Evolutionary conservation across 2,113 vertebrate species (phyloP).

Genomic region (Aythya baeri): DNA sequence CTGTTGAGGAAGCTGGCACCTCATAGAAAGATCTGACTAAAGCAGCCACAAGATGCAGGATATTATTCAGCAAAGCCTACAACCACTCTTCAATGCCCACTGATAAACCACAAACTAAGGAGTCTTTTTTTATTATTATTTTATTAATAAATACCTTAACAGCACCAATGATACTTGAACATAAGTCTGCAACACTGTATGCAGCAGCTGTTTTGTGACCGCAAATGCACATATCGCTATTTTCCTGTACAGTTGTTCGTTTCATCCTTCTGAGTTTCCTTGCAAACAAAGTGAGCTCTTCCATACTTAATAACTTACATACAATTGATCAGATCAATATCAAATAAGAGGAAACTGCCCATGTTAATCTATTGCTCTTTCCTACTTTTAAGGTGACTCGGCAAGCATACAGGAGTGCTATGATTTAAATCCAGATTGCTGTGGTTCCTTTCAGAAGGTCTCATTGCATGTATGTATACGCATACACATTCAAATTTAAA

Average conservation of each 20-base stretch:
- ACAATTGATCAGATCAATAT: slow-evolving; percentile 14
- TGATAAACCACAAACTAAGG: slow-evolving; percentile 9
- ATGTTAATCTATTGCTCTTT: slow-evolving; percentile 12
- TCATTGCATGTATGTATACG: background rate
- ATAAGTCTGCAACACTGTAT: slow-evolving; percentile 53
- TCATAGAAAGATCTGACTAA: no score
- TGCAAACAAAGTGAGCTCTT: slow-evolving; percentile 36
- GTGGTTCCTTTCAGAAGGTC: slow-evolving; percentile 7
- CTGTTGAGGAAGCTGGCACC: rapidly evolving
- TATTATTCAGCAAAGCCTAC: rapidly evolving
- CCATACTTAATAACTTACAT: slow-evolving; percentile 15
- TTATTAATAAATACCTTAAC: slow-evolving; percentile 84
- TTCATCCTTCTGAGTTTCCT: slow-evolving; percentile 17
- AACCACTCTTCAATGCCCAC: background rate
- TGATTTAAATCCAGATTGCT: background rate
- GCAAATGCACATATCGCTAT: background rate
- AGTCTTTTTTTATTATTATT: slow-evolving; percentile 48
- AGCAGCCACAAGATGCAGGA: background rate
- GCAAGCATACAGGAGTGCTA: slow-evolving; percentile 5
- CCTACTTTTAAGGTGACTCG: background rate
- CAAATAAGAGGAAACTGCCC: slow-evolving; percentile 23
- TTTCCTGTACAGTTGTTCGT: slow-evolving; percentile 32
- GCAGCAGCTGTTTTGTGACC: background rate
- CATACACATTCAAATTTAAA: background rate
- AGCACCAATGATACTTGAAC: slow-evolving; percentile 69